Evolutionary conservation across 2,888 invertebrate species (phyloP), one percentile per base, ranked within the genome.

Genomic region (Eustalomyia histrio): DNA sequence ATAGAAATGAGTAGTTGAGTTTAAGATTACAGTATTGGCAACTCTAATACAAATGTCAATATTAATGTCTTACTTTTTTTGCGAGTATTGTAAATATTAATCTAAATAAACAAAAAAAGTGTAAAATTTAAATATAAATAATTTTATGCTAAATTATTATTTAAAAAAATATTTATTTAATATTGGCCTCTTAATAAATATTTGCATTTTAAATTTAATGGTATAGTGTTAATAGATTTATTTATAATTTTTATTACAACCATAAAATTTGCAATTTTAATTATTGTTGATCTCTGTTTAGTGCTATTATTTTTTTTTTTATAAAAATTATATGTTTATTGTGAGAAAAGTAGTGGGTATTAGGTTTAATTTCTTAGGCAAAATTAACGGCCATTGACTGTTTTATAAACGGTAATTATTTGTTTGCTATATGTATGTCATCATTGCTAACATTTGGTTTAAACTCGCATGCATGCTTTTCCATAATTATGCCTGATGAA

Each of bases 401-500:
- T 4, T 39, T 61, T 53, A 52, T 47, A 50, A 67, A 61, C 61
- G 39, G 16, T 75, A 53, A 60, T 67, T 60, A 67, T 24, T 60
- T 35, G 50, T 55, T 67, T n/a, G 50, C 2, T 21, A 35, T 58
- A 33, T 57, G n/a, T n/a, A 12, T 60, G 17, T 33, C 43, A 60
- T 21, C 24, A 33, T 18, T 57, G 33, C 50, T 35, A 24, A 33
- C n/a, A 39, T 60, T 57, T 57, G 58, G 55, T 18, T 12, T 65
- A 58, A 35, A 39, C 35, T 50, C 39, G 24, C 5, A 24, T 24
- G 29, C 29, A 29, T 29, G 29, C 21, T 17, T 60, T 52, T 24
- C 24, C 35, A 35, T 69, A 39, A 57, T 76, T 76, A 76, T 58
- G 76, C 63, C 58, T 57, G 29, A 69, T 69, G 69, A 69, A 76